These are phyloP conservation scores for Phrixothrix hirtus DNA, from an alignment of 2,888 invertebrate genomes.

Conservation along the genomic window DNA sequence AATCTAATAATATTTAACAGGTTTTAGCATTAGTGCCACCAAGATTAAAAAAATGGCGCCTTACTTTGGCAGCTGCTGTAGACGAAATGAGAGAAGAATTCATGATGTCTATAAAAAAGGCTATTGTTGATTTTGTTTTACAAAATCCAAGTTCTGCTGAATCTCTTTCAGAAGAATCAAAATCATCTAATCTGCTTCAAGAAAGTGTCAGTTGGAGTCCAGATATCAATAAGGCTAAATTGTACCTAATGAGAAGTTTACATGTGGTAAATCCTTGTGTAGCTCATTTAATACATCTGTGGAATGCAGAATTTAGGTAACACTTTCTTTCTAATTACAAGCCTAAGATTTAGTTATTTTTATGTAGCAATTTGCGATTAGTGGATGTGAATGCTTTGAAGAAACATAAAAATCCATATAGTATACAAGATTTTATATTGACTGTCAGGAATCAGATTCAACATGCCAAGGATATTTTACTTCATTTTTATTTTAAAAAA, in stretches of 20 bases:
- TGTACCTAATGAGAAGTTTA: constrained; percentile 63
- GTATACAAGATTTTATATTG: constrained; percentile 66
- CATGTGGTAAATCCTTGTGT: constrained; percentile 82
- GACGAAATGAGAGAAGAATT: constrained; percentile 85
- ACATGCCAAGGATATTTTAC: constrained; percentile 67
- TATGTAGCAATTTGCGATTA: constrained; percentile 51
- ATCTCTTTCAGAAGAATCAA: constrained; percentile 58
- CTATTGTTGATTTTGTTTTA: constrained; percentile 89
- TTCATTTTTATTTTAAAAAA: constrained; percentile 67
- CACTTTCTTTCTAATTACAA: constrained; percentile 28
- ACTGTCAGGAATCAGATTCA: constrained; percentile 65
- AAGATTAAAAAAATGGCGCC: constrained; percentile 66
- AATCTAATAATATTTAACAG: too few relatives aligned
- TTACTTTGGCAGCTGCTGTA: constrained; percentile 64
- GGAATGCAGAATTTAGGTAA: constrained; percentile 78
- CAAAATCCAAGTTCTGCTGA: constrained; percentile 70
- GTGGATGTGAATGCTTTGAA: constrained; percentile 64
- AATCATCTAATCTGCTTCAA: constrained; percentile 62
- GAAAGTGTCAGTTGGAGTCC: constrained; percentile 72
- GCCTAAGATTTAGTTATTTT: too few relatives aligned
- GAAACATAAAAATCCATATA: constrained; percentile 66
- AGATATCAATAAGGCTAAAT: constrained; percentile 52
- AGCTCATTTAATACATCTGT: constrained; percentile 75
- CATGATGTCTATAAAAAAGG: constrained; percentile 85
- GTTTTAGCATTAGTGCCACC: constrained; percentile 68